phyloP scores from a whole-genome alignment of 1,140 invertebrate genomes.

The Heliothis virescens region DNA sequence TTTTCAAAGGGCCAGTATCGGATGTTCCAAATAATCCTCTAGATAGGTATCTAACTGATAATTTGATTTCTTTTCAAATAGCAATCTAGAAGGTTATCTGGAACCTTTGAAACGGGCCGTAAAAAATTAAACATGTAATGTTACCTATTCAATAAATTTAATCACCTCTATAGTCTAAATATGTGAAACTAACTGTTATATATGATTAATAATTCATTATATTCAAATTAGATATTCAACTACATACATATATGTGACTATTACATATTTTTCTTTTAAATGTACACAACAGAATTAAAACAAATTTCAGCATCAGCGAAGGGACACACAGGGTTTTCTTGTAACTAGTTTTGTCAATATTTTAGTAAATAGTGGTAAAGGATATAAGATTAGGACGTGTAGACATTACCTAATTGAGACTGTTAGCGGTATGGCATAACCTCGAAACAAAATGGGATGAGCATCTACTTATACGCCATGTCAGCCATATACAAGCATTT shows the following conservation, averaged over 20 bases:
- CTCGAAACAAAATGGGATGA: slow-evolving; percentile 40
- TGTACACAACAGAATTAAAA: background rate
- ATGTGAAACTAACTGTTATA: background rate
- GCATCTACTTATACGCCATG: slow-evolving; percentile 11
- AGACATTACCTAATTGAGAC: slow-evolving; percentile 40
- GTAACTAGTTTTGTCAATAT: background rate
- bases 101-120: too few relatives aligned
- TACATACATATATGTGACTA: background rate
- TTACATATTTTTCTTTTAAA: background rate
- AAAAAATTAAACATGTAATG: background rate
- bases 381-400: slow-evolving; percentile 36
- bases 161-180: background rate
- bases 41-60: too few relatives aligned
- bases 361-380: background rate
- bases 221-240: background rate
- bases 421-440: slow-evolving; percentile 19
- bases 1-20: too few relatives aligned
- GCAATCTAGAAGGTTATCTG: too few relatives aligned
- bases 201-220: background rate
- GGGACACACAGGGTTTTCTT: background rate
- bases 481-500: background rate
- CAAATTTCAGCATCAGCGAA: too few relatives aligned
- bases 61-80: too few relatives aligned
- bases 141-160: background rate
- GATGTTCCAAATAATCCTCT: too few relatives aligned